Conservation (phyloP, 2,797 vertebrate species). For the Lagorchestes hirsutus region DNA sequence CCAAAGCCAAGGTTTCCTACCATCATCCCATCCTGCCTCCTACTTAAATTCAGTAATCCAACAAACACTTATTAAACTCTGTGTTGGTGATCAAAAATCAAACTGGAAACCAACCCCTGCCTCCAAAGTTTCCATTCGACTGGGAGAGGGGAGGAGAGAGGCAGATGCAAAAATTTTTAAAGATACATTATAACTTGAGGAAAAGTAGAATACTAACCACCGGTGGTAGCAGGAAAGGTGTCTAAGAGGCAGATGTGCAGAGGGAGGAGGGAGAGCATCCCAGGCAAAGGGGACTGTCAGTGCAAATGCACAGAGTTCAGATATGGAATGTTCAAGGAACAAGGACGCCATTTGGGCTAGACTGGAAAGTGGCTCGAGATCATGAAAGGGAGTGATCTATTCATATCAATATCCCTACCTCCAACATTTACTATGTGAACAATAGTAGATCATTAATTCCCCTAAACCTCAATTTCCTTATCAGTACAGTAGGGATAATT, state of each 20-base stretch:
- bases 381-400: not conserved
- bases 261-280: not conserved
- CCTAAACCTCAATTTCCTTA: not conserved
- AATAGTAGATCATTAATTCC: not conserved
- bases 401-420: not conserved
- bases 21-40: not conserved
- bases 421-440: not conserved
- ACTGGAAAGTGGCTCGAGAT: not conserved
- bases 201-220: not conserved
- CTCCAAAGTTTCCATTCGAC: conserved; percentile 38
- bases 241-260: not conserved
- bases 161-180: conserved; percentile 68
- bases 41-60: not conserved
- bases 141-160: not conserved
- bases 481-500: not conserved
- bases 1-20: not conserved
- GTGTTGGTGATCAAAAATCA: not conserved
- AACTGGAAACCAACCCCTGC: not conserved
- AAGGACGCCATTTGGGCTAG: not conserved
- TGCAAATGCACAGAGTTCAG: not conserved
- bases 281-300: not conserved
- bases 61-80: not conserved
- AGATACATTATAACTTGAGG: not conserved
- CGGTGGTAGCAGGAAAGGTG: not conserved
- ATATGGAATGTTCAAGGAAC: not conserved